A percentile compares a stretch with the other conserved stretches of the same genome.
phyloP scores from a whole-genome alignment of 2,888 invertebrate genomes.

The Eupithecia insigniata region DNA sequence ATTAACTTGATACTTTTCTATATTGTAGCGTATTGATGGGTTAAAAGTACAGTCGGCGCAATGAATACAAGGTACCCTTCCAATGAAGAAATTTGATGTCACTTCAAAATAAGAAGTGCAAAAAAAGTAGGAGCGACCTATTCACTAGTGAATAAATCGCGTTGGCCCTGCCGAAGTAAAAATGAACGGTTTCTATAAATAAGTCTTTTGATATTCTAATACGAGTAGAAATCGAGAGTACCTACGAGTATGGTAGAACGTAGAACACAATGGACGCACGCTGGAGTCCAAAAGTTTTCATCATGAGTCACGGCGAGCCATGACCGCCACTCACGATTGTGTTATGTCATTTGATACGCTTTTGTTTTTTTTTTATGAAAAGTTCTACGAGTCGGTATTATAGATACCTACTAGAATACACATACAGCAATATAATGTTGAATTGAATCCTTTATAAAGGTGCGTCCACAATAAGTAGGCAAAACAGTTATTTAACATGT shows the following conservation, averaged over 20 bases:
- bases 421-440: neutral
- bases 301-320: constrained; percentile 24
- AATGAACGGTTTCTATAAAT: constrained; percentile 10
- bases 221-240: constrained; percentile 24
- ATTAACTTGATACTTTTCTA: neutral
- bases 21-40: neutral
- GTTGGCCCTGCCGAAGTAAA: neutral
- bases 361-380: constrained; percentile 22
- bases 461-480: no score
- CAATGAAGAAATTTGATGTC: neutral
- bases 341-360: constrained; percentile 26
- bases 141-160: neutral
- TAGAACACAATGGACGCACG: constrained; percentile 20
- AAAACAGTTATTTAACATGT: no score
- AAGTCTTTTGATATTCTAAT: constrained; percentile 11
- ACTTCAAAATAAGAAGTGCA: neutral
- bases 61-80: neutral
- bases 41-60: neutral
- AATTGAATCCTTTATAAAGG: no score
- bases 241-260: no score
- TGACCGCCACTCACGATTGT: constrained; percentile 19
- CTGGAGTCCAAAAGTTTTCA: constrained; percentile 15
- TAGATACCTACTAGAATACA: no score
- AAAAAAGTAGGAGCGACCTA: neutral
- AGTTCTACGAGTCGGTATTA: no score